Conservation (phyloP, 2,797 vertebrate genomes). For the Schizopygopsis pylzovi region DNA sequence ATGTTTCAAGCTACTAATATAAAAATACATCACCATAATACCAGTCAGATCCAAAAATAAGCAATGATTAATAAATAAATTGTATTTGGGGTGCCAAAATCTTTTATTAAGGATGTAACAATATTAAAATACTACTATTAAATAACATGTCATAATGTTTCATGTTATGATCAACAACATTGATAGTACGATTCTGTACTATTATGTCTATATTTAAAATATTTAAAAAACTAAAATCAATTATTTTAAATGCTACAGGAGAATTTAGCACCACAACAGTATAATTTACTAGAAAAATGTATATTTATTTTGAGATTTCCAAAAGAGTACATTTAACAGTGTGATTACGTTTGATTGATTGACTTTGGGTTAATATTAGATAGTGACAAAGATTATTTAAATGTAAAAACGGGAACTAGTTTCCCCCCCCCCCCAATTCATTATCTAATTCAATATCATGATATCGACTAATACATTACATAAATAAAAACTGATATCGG, state of each 20-base stretch:
- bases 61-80: background rate
- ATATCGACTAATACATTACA: background rate
- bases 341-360: background rate
- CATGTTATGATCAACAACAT: background rate
- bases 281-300: background rate
- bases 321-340: background rate
- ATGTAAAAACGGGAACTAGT: background rate
- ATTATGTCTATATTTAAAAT: background rate
- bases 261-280: background rate
- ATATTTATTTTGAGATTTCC: background rate
- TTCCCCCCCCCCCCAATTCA: background rate
- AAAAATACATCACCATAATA: background rate
- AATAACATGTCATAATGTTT: slow-evolving; percentile 1
- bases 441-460: background rate
- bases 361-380: background rate
- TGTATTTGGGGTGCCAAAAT: slow-evolving; percentile 6
- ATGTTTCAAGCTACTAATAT: background rate
- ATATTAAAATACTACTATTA: background rate
- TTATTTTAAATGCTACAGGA: background rate
- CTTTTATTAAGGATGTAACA: background rate
- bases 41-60: background rate
- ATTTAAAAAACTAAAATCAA: background rate
- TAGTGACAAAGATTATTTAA: background rate
- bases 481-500: background rate
- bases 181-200: background rate